Percentiles rank a stretch among this genome's conserved stretches.
phyloP scores from a whole-genome alignment of 2,888 invertebrate genomes.

The Tinea trinotella region DNA sequence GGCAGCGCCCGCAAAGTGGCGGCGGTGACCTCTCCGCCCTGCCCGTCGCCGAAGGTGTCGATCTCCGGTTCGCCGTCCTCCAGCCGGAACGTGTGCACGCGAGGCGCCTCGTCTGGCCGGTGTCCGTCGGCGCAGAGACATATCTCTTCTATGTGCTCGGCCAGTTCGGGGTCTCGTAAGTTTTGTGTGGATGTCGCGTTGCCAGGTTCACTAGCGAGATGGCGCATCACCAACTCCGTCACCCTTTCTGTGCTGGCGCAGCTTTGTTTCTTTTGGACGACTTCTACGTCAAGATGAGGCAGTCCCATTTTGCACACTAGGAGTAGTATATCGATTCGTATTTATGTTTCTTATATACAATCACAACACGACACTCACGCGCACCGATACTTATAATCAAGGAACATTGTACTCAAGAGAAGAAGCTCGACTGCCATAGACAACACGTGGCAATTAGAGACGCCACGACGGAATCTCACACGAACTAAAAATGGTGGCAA shows the following conservation, averaged over 20 bases:
- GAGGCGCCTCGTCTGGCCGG: neutral
- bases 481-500: too few species aligned
- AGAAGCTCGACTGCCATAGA: too few species aligned
- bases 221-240: slow-evolving; percentile 39
- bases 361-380: too few species aligned
- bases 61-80: slow-evolving; percentile 45
- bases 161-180: slow-evolving; percentile 37
- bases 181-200: slow-evolving; percentile 32
- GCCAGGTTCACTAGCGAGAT: slow-evolving; percentile 32
- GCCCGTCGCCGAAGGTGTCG: slow-evolving; percentile 54
- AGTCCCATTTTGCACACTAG: neutral
- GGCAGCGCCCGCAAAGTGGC: slow-evolving; percentile 90
- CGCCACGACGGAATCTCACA: too few species aligned
- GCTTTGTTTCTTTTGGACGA: slow-evolving; percentile 48
- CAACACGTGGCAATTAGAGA: too few species aligned
- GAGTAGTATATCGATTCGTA: too few species aligned
- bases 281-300: slow-evolving; percentile 48
- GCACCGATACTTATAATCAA: too few species aligned
- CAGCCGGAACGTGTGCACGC: slow-evolving; percentile 44
- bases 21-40: slow-evolving; percentile 69
- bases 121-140: slow-evolving; percentile 36
- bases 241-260: slow-evolving; percentile 38
- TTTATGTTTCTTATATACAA: too few species aligned
- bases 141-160: slow-evolving; percentile 44
- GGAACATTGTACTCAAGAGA: too few species aligned